Conservation (phyloP, 53 echinoderm and acorn worm species). For the Paracentrotus lividus region DNA sequence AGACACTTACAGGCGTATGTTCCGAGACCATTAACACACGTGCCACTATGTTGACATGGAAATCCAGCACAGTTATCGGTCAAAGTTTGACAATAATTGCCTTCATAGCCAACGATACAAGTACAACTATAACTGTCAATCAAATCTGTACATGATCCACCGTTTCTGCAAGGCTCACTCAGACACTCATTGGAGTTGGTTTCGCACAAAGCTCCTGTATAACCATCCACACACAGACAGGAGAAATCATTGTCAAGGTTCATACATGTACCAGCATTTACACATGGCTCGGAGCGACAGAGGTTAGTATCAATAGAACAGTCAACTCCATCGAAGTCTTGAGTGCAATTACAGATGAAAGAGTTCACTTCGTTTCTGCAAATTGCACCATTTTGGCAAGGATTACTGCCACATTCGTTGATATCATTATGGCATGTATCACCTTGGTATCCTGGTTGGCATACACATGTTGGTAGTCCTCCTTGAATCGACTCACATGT, state of each 20-base stretch:
- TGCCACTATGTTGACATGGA: constrained; percentile 75
- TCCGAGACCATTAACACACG: constrained; percentile 78
- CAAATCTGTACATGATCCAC: constrained; percentile 69
- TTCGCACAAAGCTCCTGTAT: constrained; percentile 3
- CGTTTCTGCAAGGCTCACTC: constrained; percentile 74
- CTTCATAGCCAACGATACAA: constrained; percentile 76
- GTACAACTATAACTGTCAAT: constrained; percentile 73
- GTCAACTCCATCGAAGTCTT: neutral
- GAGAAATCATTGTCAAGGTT: constrained; percentile 22
- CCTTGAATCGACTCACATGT: constrained; percentile 56
- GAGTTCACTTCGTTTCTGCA: constrained; percentile 9
- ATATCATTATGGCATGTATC: constrained; percentile 12
- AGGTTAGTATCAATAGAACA: constrained; percentile 36
- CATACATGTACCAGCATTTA: constrained; percentile 14
- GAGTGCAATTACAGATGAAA: neutral
- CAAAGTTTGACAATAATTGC: constrained; percentile 70
- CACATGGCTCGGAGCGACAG: constrained; percentile 52
- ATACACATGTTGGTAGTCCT: constrained; percentile 7
- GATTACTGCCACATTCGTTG: constrained; percentile 39
- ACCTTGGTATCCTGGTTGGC: constrained; percentile 43
- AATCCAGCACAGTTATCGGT: constrained; percentile 73
- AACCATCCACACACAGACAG: constrained; percentile 37
- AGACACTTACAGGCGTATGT: constrained; percentile 80
- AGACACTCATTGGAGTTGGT: constrained; percentile 69
- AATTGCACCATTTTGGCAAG: constrained; percentile 51